Conservation (phyloP, 2,888 invertebrate species). For the Orthosia gracilis region DNA sequence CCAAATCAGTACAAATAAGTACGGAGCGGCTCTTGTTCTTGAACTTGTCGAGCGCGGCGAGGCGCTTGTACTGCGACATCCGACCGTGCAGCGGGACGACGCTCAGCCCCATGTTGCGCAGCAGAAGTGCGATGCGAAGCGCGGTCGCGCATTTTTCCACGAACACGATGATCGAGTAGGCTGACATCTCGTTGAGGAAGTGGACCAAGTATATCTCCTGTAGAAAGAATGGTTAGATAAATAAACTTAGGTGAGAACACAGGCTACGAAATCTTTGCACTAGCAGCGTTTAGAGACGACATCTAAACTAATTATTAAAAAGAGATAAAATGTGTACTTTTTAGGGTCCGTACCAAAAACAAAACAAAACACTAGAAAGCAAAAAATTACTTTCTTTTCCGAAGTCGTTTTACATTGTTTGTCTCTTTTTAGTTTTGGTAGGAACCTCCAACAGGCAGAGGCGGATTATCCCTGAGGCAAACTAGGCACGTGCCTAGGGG, state of each 20-base stretch:
- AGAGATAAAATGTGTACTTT: no score
- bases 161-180: slow-evolving; percentile 99
- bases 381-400: no score
- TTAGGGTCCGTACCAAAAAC: no score
- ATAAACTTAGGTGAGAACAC: background rate
- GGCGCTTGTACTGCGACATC: slow-evolving; percentile 99
- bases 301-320: no score
- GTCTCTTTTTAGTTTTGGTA: no score
- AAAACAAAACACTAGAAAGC: no score
- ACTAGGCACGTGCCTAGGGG: no score
- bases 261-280: no score
- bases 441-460: no score
- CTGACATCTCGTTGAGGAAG: slow-evolving; percentile 98
- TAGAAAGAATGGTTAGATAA: background rate
- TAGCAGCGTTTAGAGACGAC: no score
- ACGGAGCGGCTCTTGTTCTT: slow-evolving; percentile 98
- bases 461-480: no score
- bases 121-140: slow-evolving; percentile 96
- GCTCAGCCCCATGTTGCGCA: slow-evolving; percentile 97
- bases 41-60: slow-evolving; percentile 99
- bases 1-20: slow-evolving; percentile 99
- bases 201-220: slow-evolving; percentile 99
- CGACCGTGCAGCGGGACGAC: slow-evolving; percentile 99
- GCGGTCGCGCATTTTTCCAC: slow-evolving; percentile 98
- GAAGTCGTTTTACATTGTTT: no score